These are phyloP conservation scores for Actias luna DNA, from an alignment of 2,888 invertebrate species.

Conservation along the genomic window DNA sequence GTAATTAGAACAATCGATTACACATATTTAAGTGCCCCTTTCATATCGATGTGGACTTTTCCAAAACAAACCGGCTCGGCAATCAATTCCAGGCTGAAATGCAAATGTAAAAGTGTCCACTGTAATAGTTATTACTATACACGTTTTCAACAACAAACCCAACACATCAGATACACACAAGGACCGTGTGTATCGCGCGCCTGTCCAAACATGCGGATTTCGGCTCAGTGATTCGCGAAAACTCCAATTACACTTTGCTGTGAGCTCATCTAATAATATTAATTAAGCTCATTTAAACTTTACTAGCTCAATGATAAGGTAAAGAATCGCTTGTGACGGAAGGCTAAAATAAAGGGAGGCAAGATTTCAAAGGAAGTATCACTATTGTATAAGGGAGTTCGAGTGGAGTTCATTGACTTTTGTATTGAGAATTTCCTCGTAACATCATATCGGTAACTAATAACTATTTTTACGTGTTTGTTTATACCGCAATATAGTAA, in stretches of 20 bases:
- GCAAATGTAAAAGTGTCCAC: too few species aligned
- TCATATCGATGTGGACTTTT: too few species aligned
- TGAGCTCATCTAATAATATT: constrained; percentile 25
- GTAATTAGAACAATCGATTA: too few species aligned
- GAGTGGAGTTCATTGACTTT: constrained; percentile 9
- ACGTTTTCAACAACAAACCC: background rate
- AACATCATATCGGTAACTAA: background rate
- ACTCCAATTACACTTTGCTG: constrained; percentile 48
- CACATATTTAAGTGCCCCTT: too few species aligned
- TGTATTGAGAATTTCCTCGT: background rate
- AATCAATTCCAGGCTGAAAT: too few species aligned
- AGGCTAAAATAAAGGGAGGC: background rate
- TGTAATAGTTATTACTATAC: background rate
- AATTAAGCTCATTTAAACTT: constrained; percentile 27
- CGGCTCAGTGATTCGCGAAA: constrained; percentile 45
- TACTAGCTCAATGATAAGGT: constrained; percentile 27
- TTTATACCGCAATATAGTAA: too few species aligned
- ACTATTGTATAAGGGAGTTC: constrained; percentile 2
- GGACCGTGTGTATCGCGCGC: constrained; percentile 16
- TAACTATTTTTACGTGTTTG: background rate
- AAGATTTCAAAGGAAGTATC: constrained; percentile 13
- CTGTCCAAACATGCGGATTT: constrained; percentile 31
- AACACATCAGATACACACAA: background rate
- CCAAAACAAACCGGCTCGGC: too few species aligned
- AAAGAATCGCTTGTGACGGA: constrained; percentile 9